A percentile compares a stretch with the other conserved stretches of the same genome.
These are phyloP conservation scores for Erythrocercus mccallii DNA, from an alignment of 2,113 vertebrate genomes.

Conservation along the genomic window DNA sequence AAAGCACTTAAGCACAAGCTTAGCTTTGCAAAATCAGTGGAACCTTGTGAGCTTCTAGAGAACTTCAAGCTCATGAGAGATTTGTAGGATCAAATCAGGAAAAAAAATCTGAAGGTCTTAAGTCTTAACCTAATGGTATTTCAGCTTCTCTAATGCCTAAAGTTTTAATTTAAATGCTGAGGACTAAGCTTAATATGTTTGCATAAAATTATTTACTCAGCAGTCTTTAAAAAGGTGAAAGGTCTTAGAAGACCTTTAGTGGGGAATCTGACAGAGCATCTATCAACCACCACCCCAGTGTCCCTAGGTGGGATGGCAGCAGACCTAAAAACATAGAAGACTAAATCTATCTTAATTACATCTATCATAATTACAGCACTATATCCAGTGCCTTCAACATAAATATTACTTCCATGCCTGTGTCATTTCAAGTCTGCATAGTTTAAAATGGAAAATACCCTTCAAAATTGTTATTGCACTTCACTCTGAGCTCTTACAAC, in stretches of 20 bases:
- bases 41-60: background rate
- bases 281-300: fast-evolving
- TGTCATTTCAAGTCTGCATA: background rate
- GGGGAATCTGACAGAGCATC: background rate
- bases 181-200: background rate
- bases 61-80: background rate
- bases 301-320: background rate
- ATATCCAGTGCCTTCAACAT: background rate
- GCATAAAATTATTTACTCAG: background rate
- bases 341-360: background rate
- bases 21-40: slow-evolving; percentile 26
- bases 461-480: background rate
- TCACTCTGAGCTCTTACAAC: background rate
- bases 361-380: background rate
- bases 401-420: background rate
- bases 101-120: background rate
- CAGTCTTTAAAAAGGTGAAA: background rate
- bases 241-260: background rate
- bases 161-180: slow-evolving; percentile 6
- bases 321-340: background rate
- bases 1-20: slow-evolving; percentile 16
- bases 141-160: background rate
- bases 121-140: slow-evolving; percentile 4
- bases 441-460: background rate
- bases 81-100: slow-evolving; percentile 4